Evolutionary conservation across 2,113 vertebrate genomes (phyloP).

Genomic region (Zapus hudsonius): DNA sequence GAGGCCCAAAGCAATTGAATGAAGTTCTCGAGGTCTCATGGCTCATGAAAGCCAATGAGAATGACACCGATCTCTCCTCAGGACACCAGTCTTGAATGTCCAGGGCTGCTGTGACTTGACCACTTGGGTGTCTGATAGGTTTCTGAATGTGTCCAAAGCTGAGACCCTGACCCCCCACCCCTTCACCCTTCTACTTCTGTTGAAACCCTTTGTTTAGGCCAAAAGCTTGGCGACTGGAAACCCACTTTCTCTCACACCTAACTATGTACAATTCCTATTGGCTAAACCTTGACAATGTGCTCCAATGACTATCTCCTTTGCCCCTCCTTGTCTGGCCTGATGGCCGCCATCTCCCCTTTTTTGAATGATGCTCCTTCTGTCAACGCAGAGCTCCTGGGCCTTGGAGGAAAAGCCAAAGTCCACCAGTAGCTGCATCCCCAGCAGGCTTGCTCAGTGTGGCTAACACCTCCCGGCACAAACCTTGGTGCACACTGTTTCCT

Average conservation of each 20-base stretch:
- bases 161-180: neutral
- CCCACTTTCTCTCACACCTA: neutral
- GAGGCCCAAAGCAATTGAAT: neutral
- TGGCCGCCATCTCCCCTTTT: neutral
- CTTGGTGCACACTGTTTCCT: neutral
- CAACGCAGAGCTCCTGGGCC: neutral
- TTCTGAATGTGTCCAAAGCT: neutral
- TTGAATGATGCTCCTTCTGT: neutral
- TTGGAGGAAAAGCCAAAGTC: neutral
- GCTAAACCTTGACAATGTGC: neutral
- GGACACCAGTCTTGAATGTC: neutral
- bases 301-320: neutral
- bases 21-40: neutral
- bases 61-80: neutral
- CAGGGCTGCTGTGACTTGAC: neutral
- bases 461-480: neutral
- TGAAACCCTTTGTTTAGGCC: neutral
- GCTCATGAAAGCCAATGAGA: neutral
- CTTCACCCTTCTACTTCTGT: neutral
- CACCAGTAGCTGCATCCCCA: neutral
- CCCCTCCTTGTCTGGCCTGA: neutral
- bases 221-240: neutral
- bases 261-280: neutral
- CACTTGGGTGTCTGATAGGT: neutral
- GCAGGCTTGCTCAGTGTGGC: neutral